Evolutionary conservation across 1,140 invertebrate genomes (phyloP), one percentile per base, ranked within the genome.

Genomic region (Cardiocondyla obscurior): DNA sequence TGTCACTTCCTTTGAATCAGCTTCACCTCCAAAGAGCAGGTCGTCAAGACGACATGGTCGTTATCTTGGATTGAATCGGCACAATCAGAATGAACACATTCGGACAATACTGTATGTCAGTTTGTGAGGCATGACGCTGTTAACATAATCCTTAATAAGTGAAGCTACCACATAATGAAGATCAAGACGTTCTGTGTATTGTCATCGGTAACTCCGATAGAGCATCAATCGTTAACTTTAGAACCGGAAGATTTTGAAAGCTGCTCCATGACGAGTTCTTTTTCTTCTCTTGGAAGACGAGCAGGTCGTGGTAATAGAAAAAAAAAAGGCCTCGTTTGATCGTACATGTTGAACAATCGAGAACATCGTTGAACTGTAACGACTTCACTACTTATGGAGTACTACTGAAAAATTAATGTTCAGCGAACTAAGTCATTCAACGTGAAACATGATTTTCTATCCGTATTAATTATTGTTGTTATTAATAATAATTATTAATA

Each of bases 1-100:
- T 97, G 89, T 94, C 94, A 81, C 90, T 92, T 7, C 94, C 95
- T 73, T 90, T 92, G 51, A 90, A 93, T 74, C 94, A 94, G 44
- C 89, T 92, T 58, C 89, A 89, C 85, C 72, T 88, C 62, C 91
- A 91, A 57, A 90, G 91, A 88, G 84, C 92, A 51, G 86, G 90
- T 44, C 92, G 92, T 77, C 93, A 93, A 81, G 95, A 95, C 86
- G 94, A 95, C 90, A 96, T 96, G 94, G 96, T 96, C 82, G 96
- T 96, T 67, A 96, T 96, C 92, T 94, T 96, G 89, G 96, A 96
- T 94, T 96, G 95, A 96, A 91, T 89, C 65, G 83, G 16, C 46
- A 60, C n/a, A 60, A 36, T 33, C n/a, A 36, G n/a, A n/a, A 60
- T n/a, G n/a, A 83, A 84, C 82, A 86, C 82, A 82, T 65, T 82